These are phyloP conservation scores for Pilophorus perplexus DNA, from an alignment of 2,888 invertebrate species.

Conservation along the genomic window DNA sequence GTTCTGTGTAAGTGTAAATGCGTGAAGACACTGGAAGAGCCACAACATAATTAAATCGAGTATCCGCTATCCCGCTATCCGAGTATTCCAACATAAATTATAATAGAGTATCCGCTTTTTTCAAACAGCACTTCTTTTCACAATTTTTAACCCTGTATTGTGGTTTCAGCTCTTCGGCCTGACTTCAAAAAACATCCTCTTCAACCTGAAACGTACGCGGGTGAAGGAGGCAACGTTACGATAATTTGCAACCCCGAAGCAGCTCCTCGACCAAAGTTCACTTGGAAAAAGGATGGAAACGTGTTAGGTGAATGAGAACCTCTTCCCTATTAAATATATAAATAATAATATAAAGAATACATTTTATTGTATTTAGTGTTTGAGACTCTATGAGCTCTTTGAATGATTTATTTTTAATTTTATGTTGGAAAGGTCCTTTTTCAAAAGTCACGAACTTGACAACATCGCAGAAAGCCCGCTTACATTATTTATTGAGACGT, in stretches of 20 bases:
- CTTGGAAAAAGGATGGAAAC: constrained; percentile 86
- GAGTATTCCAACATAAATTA: no score
- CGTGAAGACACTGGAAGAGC: no score
- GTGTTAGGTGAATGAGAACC: constrained; percentile 56
- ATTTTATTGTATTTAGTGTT: not conserved
- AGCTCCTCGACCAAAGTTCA: constrained; percentile 82
- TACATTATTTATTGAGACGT: no score
- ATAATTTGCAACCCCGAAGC: constrained; percentile 91
- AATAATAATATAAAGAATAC: not conserved
- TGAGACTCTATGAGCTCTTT: not conserved
- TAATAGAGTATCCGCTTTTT: no score
- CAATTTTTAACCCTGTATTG: not conserved
- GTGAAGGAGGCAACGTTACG: constrained; percentile 86
- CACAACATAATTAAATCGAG: no score
- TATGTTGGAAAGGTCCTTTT: no score
- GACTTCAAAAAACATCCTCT: constrained; percentile 86
- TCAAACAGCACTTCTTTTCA: no score
- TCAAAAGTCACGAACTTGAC: no score
- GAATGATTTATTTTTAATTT: not conserved
- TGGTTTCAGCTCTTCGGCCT: constrained; percentile 64
- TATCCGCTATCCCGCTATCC: not conserved
- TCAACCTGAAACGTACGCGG: constrained; percentile 86
- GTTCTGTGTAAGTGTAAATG: constrained; percentile 69
- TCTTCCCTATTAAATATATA: not conserved
- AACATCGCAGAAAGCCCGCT: no score